These are phyloP conservation scores for Palythoa caribaeorum DNA, from an alignment of 92 coral and sea anemone species.

Conservation along the genomic window DNA sequence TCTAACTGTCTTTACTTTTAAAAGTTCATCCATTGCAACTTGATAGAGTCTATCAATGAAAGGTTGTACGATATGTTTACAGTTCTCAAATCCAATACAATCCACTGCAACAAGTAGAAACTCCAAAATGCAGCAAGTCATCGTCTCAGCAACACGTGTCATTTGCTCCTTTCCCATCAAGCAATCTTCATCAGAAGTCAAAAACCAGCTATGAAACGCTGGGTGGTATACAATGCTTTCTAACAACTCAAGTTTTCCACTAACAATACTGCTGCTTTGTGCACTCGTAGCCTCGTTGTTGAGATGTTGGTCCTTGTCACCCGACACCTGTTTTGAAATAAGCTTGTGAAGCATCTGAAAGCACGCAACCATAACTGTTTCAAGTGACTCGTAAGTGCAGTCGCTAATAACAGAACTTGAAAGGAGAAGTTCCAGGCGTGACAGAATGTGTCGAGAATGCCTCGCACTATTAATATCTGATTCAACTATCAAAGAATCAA, in stretches of 20 bases:
- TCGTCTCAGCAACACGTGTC: background rate
- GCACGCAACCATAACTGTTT: slow-evolving; percentile 39
- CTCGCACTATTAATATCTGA: background rate
- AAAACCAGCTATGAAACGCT: slow-evolving; percentile 22
- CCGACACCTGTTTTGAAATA: background rate
- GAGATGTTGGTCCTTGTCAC: background rate
- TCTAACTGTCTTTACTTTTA: background rate
- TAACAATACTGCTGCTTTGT: background rate
- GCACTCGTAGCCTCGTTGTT: background rate
- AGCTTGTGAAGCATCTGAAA: slow-evolving; percentile 58
- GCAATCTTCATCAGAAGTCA: slow-evolving; percentile 35
- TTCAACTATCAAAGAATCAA: background rate
- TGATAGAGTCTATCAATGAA: slow-evolving; percentile 59
- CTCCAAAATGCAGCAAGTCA: slow-evolving; percentile 53
- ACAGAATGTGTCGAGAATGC: slow-evolving; percentile 23
- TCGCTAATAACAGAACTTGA: background rate
- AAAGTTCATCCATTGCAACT: slow-evolving; percentile 50
- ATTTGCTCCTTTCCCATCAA: background rate
- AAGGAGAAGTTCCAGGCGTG: slow-evolving; percentile 13
- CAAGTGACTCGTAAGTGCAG: background rate
- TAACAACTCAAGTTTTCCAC: slow-evolving; percentile 13
- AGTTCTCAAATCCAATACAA: slow-evolving; percentile 13
- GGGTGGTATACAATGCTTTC: slow-evolving; percentile 10
- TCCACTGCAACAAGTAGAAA: slow-evolving; percentile 54
- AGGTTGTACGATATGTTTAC: slow-evolving; percentile 53